Evolutionary conservation across 1,140 invertebrate species (phyloP), one percentile per base, ranked within the genome.

Genomic region (Lycorma delicatula): DNA sequence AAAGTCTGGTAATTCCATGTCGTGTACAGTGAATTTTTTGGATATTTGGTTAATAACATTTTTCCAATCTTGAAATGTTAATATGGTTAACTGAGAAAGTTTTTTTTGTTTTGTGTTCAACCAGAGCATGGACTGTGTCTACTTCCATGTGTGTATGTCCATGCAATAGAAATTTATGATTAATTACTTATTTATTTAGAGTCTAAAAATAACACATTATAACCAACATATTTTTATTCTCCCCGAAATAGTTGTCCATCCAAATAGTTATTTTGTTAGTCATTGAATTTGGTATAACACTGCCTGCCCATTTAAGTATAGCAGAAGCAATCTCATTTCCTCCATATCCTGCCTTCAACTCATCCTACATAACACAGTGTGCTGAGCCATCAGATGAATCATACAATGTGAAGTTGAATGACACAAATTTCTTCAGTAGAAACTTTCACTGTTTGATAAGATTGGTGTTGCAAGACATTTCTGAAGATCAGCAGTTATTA

Each of bases 61-160:
- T n/a, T n/a, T n/a, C n/a, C n/a, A n/a, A n/a, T n/a, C n/a, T n/a
- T n/a, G n/a, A n/a, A n/a, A n/a, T n/a, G n/a, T n/a, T n/a, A n/a
- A n/a, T n/a, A n/a, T n/a, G n/a, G n/a, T n/a, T n/a, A n/a, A n/a
- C n/a, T n/a, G n/a, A n/a, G n/a, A n/a, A n/a, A n/a, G n/a, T 41
- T 59, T 59, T n/a, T 34, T 54, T 46, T 29, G 38, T 46, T 28
- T 36, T 59, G n/a, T n/a, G n/a, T 34, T 59, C 57, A 56, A 59
- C 56, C 27, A 56, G 20, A 26, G 50, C 22, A 26, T 59, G 57
- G 12, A 59, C 41, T 13, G 26, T 29, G 27, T 59, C 57, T 13
- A 44, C 57, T 54, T 59, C 57, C 57, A 59, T 59, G 44, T 59
- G 57, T n/a, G 57, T 59, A 28, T 59, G 57, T 13, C 57, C 57